Percentiles rank a stretch among this genome's conserved stretches.
phyloP scores from a whole-genome alignment of 1,140 invertebrate genomes.

The Asbolus verrucosus region DNA sequence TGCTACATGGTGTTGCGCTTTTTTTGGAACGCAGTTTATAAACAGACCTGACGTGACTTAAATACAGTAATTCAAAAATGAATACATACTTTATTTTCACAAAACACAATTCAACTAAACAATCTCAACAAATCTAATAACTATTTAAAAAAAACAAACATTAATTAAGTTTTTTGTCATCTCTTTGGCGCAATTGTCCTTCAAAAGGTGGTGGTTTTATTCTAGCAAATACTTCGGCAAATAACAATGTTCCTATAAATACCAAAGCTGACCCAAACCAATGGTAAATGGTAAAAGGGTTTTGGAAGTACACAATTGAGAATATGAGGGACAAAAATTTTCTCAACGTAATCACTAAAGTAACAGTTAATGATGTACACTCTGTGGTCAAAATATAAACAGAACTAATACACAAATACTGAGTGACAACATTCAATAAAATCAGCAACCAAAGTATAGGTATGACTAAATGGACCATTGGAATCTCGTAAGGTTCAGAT shows the following conservation, averaged over 20 bases:
- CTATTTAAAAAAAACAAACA: too few relatives aligned
- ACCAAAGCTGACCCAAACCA: conserved; percentile 94
- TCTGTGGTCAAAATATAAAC: conserved; percentile 95
- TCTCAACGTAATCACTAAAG: conserved; percentile 92
- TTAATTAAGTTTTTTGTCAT: too few relatives aligned
- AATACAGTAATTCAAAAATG: too few relatives aligned
- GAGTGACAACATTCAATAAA: conserved; percentile 88
- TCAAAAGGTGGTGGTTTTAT: conserved; percentile 1
- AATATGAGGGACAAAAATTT: conserved; percentile 96
- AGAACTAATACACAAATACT: conserved; percentile 95
- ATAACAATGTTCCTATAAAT: conserved; percentile 93
- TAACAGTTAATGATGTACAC: conserved; percentile 94
- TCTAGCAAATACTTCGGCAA: conserved; percentile 78
- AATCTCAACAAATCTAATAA: too few relatives aligned
- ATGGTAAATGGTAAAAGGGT: conserved; percentile 92
- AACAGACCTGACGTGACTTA: too few relatives aligned
- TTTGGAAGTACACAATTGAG: conserved; percentile 96
- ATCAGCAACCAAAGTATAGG: conserved; percentile 86
- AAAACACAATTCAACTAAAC: too few relatives aligned
- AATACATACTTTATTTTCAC: too few relatives aligned
- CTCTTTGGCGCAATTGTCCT: too few relatives aligned
- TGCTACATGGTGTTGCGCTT: too few relatives aligned
- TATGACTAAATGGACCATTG: conserved; percentile 68
- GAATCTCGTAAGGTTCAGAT: conserved; percentile 68
- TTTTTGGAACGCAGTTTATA: too few relatives aligned